Base-by-base conservation (phyloP, 2,113 vertebrate species). In the Dermatemys mawii region DNA sequence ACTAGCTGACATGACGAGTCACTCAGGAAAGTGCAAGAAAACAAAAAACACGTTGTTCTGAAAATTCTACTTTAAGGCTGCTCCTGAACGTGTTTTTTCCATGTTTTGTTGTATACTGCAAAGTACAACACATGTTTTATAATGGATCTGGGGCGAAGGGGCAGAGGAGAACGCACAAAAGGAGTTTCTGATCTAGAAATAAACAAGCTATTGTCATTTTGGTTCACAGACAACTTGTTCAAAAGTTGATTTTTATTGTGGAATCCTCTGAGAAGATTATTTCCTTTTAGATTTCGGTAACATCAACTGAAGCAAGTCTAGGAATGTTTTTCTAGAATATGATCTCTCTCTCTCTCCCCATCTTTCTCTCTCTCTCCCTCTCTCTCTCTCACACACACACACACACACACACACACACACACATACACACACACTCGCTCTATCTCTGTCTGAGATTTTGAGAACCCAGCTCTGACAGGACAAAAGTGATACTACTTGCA, bases 21-120 rank as follows among this genome's bases (percentile, higher is more conserved):
- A 96, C 78, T 89, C 83, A 93, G 88, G 76, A 97, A 95, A 97
- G 87, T 78, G 90, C 90, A 88, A 91, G 53, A 60, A 90, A 92
- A 94, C 90, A 95, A 93, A 96, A 91, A 0, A 0, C 60, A 10
- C n/a, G 60, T 83, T 87, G 91, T 93, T 49, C 93, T 78, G 82
- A 93, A 86, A 86, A 92, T 85, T 91, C 81, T 82, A 78, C 29
- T 70, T 70, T 44, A n/a, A 90, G 94, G 89, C 83, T 32, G 76
- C 84, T 13, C 35, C 63, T 5, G 19, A 70, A 11, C 8, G 10
- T 22, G 48, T 5, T 89, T 87, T 87, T 63, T 78, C 82, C 63
- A 26, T 89, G 80, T 87, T 92, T 93, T 93, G 63, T 83, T 92
- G 92, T 12, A 51, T 5, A 1, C 3, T 17, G 53, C 14, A 5